Percentiles rank a stretch among this genome's conserved stretches.
phyloP scores from a whole-genome alignment of 2,113 vertebrate genomes.

The Cacatua alba region DNA sequence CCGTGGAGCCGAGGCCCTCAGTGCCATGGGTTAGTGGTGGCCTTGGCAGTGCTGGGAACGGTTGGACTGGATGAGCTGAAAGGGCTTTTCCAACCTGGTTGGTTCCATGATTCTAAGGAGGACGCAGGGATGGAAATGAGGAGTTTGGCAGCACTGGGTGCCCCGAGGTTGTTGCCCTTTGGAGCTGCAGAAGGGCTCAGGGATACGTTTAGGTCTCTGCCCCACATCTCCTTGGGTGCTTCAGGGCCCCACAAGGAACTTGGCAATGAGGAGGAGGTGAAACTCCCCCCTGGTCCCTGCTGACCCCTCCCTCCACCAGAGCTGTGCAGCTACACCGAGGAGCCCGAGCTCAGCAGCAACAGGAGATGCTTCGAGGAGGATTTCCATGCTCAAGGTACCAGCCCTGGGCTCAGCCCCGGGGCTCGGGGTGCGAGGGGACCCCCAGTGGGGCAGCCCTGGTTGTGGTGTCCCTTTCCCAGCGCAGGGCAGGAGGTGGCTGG shows the following conservation, averaged over 20 bases:
- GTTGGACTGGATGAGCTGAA: no score
- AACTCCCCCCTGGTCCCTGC: background rate
- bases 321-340: constrained; percentile 97
- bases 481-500: constrained; percentile 83
- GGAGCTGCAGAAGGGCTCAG: background rate
- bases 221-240: fast-evolving
- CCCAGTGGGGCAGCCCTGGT: background rate
- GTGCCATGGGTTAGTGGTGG: no score
- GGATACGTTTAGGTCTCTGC: background rate
- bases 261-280: background rate
- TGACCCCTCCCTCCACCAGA: constrained; percentile 75
- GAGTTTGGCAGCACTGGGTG: fast-evolving
- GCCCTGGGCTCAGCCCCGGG: background rate
- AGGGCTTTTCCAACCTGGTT: no score
- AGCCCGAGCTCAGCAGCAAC: constrained; percentile 90
- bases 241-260: background rate
- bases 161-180: background rate
- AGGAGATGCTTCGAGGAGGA: constrained; percentile 94
- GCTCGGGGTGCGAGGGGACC: fast-evolving
- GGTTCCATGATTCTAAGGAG: background rate
- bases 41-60: no score
- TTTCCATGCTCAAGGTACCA: constrained; percentile 87
- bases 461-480: constrained; percentile 59
- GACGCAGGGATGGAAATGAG: fast-evolving
- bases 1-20: no score